Base-by-base conservation (phyloP, 1,140 invertebrate species). In the Eumeta japonica region DNA sequence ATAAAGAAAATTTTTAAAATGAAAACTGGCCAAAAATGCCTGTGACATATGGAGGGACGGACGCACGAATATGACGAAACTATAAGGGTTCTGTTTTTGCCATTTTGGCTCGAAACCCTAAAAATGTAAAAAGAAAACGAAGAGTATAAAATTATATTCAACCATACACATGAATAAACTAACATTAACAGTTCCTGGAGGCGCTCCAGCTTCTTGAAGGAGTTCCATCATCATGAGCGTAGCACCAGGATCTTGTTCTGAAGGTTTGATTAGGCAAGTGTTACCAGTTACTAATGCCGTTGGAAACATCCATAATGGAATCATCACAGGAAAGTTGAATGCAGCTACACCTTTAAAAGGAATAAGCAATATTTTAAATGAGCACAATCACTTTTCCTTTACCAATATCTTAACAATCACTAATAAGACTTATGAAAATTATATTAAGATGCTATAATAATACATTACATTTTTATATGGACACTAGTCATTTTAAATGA, bases 321-420 rank as follows among this genome's bases (percentile, higher is more conserved):
- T 97, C 97, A 99, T 99, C 20, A 97, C 96, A 1, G 97, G 97
- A 72, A 99, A 99, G 75, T 95, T 95, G 61, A 94, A 94, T 0
- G 91, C 91, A 19, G 90, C 89, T 53, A 97, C 93, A 24, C 92
- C 93, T 52, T 67, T 68, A 43, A 28, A 41, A 30, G 46, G 10
- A 19, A 39, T n/a, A n/a, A n/a, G n/a, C n/a, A n/a, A n/a, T n/a
- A n/a, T n/a, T n/a, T n/a, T n/a, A n/a, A n/a, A n/a, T n/a, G n/a
- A n/a, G n/a, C n/a, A n/a, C n/a, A n/a, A n/a, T n/a, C n/a, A n/a
- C n/a, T n/a, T n/a, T n/a, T n/a, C n/a, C n/a, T n/a, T n/a, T n/a
- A n/a, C n/a, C n/a, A n/a, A n/a, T n/a, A n/a, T n/a, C n/a, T n/a
- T n/a, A n/a, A n/a, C n/a, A n/a, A n/a, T n/a, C n/a, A n/a, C n/a